Base-by-base conservation (phyloP, 2,797 vertebrate genomes). In the Protonibea diacanthus region DNA sequence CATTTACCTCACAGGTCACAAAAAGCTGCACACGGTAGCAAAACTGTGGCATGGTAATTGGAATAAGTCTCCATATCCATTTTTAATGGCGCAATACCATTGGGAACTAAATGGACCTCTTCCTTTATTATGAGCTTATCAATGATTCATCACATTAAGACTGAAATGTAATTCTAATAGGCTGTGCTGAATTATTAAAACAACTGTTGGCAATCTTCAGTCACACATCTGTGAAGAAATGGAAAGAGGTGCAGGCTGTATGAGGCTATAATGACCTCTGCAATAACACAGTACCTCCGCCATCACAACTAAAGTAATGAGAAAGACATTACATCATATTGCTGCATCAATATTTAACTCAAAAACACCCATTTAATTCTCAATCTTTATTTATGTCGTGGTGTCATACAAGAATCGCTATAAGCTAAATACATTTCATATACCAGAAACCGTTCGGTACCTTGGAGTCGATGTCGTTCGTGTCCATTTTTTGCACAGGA, bases 141-240 rank as follows among this genome's bases (percentile, higher is more conserved):
- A 94, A 94, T 94, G 84, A 95, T 95, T 93, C 68, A 94, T 86
- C 60, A 52, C 85, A 90, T 92, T 91, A 91, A 89, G 89, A 70
- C 77, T 85, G 83, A 86, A 89, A 92, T 89, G 89, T 91, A 90
- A 92, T 92, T 91, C 85, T 88, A 88, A 89, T 80, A 89, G 87
- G 71, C 52, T 27, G 62, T 14, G 2, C 73, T 94, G 60, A 94
- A 95, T 95, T 89, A 95, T 95, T 95, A 63, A 95, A 85, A 84
- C 70, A 70, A 78, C 66, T 62, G 69, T 74, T 83, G 80, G 86
- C 62, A 70, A 72, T 77, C 72, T 66, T 63, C 56, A 82, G 78
- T 70, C 71, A 47, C 80, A 88, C 65, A 59, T 82, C 66, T 76
- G 80, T 49, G 76, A 55, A 18, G 78, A 79, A 53, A 77, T 63